phyloP scores from a whole-genome alignment of 1,140 invertebrate genomes.

The Ips nitidus region DNA sequence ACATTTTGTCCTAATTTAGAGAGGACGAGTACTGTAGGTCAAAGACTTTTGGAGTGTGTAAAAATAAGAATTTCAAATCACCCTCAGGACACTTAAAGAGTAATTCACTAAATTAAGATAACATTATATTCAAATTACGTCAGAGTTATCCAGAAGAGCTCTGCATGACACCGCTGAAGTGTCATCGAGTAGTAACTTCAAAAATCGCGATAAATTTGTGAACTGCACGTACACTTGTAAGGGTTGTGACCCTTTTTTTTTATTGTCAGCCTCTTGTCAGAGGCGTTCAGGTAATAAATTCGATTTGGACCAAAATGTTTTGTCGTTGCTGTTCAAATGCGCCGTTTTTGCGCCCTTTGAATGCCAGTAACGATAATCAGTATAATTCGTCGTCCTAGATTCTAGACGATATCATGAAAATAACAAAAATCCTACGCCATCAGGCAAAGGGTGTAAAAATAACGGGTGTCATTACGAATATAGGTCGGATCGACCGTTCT shows the following conservation, averaged over 20 bases:
- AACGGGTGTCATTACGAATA: conserved; percentile 13
- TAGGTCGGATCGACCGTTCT: conserved; percentile 4
- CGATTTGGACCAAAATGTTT: conserved; percentile 10
- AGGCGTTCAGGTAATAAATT: conserved; percentile 34
- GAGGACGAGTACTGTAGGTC: too few relatives aligned
- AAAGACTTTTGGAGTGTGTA: not conserved
- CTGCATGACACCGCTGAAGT: conserved; percentile 28
- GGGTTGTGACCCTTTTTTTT: conserved; percentile 15
- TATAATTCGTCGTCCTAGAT: not conserved
- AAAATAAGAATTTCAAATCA: conserved; percentile 18
- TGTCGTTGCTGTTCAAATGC: not conserved
- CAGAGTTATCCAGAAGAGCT: conserved; percentile 5
- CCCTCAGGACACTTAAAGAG: conserved; percentile 19
- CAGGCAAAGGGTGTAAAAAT: not conserved
- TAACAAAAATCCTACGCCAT: not conserved
- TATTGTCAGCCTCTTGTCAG: not conserved
- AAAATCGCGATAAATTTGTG: conserved; percentile 34
- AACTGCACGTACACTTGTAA: conserved; percentile 25
- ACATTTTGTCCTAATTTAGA: too few relatives aligned
- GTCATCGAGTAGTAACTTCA: conserved; percentile 14
- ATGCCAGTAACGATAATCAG: not conserved
- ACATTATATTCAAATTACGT: conserved; percentile 35
- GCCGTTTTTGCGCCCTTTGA: too few relatives aligned
- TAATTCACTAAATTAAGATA: conserved; percentile 23
- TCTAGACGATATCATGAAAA: not conserved